Evolutionary conservation across 2,113 vertebrate genomes (phyloP), one percentile per base, ranked within the genome.

Genomic region (Oncorhynchus kisutch): DNA sequence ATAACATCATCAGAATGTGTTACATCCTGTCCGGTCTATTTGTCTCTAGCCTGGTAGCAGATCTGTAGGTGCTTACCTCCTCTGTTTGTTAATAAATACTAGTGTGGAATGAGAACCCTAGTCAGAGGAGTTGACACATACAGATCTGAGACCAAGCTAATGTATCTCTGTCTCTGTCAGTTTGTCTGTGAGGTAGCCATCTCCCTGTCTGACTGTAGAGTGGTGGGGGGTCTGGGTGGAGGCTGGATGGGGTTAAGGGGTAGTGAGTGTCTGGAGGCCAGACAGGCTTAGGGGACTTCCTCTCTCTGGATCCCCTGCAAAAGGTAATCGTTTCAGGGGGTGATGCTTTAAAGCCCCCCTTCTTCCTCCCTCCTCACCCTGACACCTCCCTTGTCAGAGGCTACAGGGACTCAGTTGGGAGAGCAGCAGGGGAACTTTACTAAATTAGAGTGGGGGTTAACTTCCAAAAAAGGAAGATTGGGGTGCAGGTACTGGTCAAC

Each of bases 321-420:
- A 45, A 12, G 39, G 39, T 45, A 92, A 84, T 89, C 71, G 39
- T 45, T 45, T 45, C 39, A 45, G 7, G 75, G 84, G 72, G 87
- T 84, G 67, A 91, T 11, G 39, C 85, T 78, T 65, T 57, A 74
- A 7, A 45, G 39, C 75, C 80, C 88, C 91, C 88, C 91, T 92
- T 86, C 85, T 78, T 74, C 81, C 82, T 77, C 74, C 73, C 71
- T 80, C 65, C 14, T 59, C 57, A 74, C 75, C 62, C 75, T 65
- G 2, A 24, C 59, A 59, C 51, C 81, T 77, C 71, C 89, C 2
- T 5, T 74, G 72, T 87, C 77, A 84, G 86, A 82, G 91, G 74
- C 78, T 45, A 45, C 39, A 45, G 39, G 39, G 39, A 80, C 84
- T 88, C 87, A 87, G 84, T 90, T 88, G 88, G 88, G 87, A 31